These are phyloP conservation scores for Platerodrilus igneus DNA, from an alignment of 2,888 invertebrate genomes.

Conservation along the genomic window DNA sequence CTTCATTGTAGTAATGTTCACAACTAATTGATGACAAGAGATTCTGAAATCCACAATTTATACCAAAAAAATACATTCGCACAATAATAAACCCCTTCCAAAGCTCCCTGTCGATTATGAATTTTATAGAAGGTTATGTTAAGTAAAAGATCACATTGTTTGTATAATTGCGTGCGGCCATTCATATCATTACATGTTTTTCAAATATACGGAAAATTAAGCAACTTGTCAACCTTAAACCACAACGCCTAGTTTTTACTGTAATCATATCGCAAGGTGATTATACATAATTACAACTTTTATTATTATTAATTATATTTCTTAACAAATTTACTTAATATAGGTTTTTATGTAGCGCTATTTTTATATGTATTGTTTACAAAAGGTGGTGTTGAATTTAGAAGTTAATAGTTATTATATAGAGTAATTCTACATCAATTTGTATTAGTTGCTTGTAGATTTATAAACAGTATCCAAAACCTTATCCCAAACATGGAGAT, in stretches of 20 bases:
- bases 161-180: slow-evolving; percentile 31
- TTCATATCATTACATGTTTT: slow-evolving; percentile 20
- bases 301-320: too few species aligned
- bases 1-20: slow-evolving; percentile 29
- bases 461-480: too few species aligned
- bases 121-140: slow-evolving; percentile 30
- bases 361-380: too few species aligned
- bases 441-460: too few species aligned
- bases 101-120: slow-evolving; percentile 25
- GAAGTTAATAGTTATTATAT: too few species aligned
- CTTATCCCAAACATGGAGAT: too few species aligned
- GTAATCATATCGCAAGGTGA: too few species aligned
- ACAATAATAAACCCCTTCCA: slow-evolving; percentile 28
- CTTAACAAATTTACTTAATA: too few species aligned
- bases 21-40: slow-evolving; percentile 13
- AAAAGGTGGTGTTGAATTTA: too few species aligned
- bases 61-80: slow-evolving; percentile 22
- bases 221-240: slow-evolving; percentile 23
- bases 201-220: slow-evolving; percentile 19
- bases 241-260: slow-evolving; percentile 8
- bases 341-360: too few species aligned
- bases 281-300: too few species aligned
- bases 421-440: too few species aligned
- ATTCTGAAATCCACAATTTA: slow-evolving; percentile 19
- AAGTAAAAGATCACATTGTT: slow-evolving; percentile 29